Evolutionary conservation across 2,888 invertebrate species (phyloP).

Genomic region (Drosophila mulleri): DNA sequence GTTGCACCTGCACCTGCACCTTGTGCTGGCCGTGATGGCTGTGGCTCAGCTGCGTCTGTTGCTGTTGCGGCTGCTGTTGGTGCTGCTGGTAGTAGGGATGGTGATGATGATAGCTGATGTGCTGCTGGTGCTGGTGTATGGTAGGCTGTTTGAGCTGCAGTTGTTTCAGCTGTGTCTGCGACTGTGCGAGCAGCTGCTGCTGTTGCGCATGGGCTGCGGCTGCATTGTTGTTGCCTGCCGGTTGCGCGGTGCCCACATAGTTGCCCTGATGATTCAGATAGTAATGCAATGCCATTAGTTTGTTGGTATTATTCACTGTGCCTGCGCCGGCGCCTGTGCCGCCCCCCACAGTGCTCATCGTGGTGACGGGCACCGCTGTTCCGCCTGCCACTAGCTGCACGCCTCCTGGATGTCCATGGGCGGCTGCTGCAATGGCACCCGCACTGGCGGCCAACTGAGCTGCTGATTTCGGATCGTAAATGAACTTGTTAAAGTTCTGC

Average conservation of each 20-base stretch:
- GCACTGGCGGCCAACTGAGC: constrained; percentile 75
- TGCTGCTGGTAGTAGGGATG: constrained; percentile 81
- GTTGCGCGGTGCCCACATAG: constrained; percentile 57
- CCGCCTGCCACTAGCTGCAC: constrained; percentile 57
- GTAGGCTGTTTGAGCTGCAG: constrained; percentile 82
- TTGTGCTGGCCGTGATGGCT: constrained; percentile 41
- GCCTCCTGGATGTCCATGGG: constrained; percentile 56
- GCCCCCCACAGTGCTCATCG: constrained; percentile 36
- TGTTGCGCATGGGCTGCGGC: constrained; percentile 47
- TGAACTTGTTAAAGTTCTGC: constrained; percentile 82
- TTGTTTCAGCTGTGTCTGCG: constrained; percentile 81
- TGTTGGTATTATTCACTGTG: constrained; percentile 59
- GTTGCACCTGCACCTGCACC: constrained; percentile 37
- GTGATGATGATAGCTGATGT: constrained; percentile 75
- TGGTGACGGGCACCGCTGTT: constrained; percentile 34
- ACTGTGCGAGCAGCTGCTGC: constrained; percentile 76
- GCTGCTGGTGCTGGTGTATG: constrained; percentile 81
- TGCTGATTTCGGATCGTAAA: constrained; percentile 78
- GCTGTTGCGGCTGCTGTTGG: constrained; percentile 38
- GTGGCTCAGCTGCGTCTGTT: constrained; percentile 49
- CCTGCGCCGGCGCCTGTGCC: constrained; percentile 28
- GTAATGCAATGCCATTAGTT: constrained; percentile 82
- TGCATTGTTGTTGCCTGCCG: constrained; percentile 26
- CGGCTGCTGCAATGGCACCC: constrained; percentile 70
- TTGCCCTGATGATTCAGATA: constrained; percentile 82